Evolutionary conservation across 2,888 invertebrate species (phyloP).

Genomic region (Oxystoma pomonae): DNA sequence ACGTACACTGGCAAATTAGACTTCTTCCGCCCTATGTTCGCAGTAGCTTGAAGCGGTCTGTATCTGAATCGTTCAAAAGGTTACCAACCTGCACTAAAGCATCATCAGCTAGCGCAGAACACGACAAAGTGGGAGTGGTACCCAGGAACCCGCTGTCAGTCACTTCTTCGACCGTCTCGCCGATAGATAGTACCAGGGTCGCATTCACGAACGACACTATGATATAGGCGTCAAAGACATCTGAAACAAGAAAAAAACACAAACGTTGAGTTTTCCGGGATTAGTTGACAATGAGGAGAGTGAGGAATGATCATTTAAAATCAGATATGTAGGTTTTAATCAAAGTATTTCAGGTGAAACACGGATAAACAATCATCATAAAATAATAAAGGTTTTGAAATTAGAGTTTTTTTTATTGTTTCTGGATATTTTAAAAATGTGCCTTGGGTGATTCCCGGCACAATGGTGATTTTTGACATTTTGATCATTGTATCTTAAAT

Average conservation of each 20-base stretch:
- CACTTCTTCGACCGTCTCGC: constrained; percentile 99
- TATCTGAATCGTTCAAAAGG: too few relatives aligned
- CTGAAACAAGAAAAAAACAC: constrained; percentile 66
- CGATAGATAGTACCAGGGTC: constrained; percentile 97
- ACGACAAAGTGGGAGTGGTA: constrained; percentile 97
- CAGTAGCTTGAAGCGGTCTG: too few relatives aligned
- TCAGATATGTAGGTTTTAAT: constrained; percentile 38
- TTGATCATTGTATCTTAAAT: too few relatives aligned
- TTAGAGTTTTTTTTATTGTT: too few relatives aligned
- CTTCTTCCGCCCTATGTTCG: too few relatives aligned
- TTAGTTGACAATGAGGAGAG: background rate
- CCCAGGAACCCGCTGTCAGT: constrained; percentile 99
- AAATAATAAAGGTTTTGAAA: constrained; percentile 6
- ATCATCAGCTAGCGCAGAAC: constrained; percentile 96
- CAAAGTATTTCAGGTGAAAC: constrained; percentile 46
- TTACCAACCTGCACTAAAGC: constrained; percentile 84
- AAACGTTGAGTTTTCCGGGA: background rate
- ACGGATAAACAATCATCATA: constrained; percentile 45
- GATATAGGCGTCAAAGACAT: constrained; percentile 98
- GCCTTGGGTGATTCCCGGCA: too few relatives aligned
- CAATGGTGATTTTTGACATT: too few relatives aligned
- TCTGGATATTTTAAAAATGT: too few relatives aligned
- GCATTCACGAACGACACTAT: constrained; percentile 99
- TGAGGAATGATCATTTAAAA: background rate
- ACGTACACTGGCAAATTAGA: too few relatives aligned